These are phyloP conservation scores for Automeris io DNA, from an alignment of 2,888 invertebrate genomes.

Conservation along the genomic window DNA sequence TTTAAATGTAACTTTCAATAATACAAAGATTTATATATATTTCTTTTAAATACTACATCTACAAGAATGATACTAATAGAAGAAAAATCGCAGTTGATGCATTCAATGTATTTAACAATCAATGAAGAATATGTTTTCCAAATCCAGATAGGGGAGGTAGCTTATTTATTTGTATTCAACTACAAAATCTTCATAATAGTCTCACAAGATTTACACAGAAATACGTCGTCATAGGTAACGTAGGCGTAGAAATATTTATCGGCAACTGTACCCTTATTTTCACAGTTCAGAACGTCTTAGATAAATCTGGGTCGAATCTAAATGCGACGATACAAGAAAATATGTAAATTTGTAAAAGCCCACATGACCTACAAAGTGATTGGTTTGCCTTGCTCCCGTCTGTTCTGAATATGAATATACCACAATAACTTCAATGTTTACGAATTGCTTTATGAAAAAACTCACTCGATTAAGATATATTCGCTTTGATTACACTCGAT, in stretches of 20 bases:
- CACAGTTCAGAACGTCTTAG: slow-evolving; percentile 62
- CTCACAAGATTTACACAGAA: slow-evolving; percentile 66
- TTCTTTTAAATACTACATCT: too few species aligned
- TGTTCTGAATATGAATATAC: slow-evolving; percentile 65
- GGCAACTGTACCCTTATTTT: slow-evolving; percentile 53
- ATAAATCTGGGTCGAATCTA: slow-evolving; percentile 60
- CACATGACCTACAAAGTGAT: slow-evolving; percentile 75
- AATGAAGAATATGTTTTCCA: too few species aligned
- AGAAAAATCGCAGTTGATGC: too few species aligned
- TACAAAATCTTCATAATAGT: slow-evolving; percentile 64
- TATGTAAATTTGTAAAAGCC: slow-evolving; percentile 71
- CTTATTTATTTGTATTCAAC: slow-evolving; percentile 60
- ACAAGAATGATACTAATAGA: too few species aligned
- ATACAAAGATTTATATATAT: too few species aligned
- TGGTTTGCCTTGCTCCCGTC: slow-evolving; percentile 61
- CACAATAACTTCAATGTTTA: slow-evolving; percentile 63
- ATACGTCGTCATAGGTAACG: slow-evolving; percentile 67
- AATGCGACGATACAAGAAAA: slow-evolving; percentile 70
- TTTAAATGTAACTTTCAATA: too few species aligned
- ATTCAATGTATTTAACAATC: too few species aligned
- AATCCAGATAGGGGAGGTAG: slow-evolving; percentile 42
- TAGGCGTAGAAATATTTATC: slow-evolving; percentile 70
- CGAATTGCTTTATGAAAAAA: slow-evolving; percentile 51
- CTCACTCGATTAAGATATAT: slow-evolving; percentile 47
- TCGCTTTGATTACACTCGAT: slow-evolving; percentile 39